Evolutionary conservation across 2,797 vertebrate genomes (phyloP), one percentile per base, ranked within the genome.

Genomic region (Taeniopygia guttata): DNA sequence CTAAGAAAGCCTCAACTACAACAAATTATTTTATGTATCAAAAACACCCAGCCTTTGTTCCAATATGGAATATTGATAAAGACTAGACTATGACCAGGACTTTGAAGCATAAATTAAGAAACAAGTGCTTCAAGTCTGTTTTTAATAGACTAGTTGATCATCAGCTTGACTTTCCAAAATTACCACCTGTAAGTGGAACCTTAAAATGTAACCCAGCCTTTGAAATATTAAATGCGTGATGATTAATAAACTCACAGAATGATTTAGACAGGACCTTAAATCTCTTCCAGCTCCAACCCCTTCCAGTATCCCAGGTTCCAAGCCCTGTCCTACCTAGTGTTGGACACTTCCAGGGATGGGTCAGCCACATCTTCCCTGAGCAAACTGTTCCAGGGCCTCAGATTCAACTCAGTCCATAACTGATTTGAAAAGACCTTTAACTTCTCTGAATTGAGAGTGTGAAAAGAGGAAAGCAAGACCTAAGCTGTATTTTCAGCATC

Each of bases 371-470:
- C 6, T 23, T 14, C 15, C 13, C 36, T 15, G 23, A 3, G 5
- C 1, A 46, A 6, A 2, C 5, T 67, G 25, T 59, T 16, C 40
- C 13, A 62, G 21, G 5, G 18, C 6, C 16, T 32, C 42, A 36
- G 26, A 60, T 25, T 27, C 22, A 36, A 17, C 5, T 55, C 3
- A 34, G 15, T 21, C 48, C 30, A 27, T 23, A 69, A 38, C 0
- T n/a, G 14, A 58, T 72, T 67, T 77, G 25, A 20, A 62, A 84
- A 49, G 17, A 36, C 12, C 9, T 58, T 49, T 26, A 32, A 25
- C 3, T 40, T 55, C 40, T 40, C 9, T 16, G n/a, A 73, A 69
- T 2, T 11, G 1, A 1, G 16, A 2, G 4, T 46, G 9, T 76
- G 32, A 42, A 86, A 78, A 46, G 10, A 59, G 4, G 3, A 66